These are phyloP conservation scores for Papilio gigon DNA, from an alignment of 2,888 invertebrate species.

Conservation along the genomic window DNA sequence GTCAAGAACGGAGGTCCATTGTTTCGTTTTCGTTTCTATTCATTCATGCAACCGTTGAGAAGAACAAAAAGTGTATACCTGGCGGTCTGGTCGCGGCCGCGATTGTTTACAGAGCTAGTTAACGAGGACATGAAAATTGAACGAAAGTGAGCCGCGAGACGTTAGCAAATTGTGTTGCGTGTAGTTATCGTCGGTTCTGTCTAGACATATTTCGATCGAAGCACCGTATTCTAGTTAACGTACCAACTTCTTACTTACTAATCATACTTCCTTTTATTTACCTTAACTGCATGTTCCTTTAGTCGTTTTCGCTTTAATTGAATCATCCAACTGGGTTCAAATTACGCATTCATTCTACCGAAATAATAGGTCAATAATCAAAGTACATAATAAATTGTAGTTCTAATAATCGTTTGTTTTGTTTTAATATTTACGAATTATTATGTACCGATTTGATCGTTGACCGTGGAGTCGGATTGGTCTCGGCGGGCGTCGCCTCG, in stretches of 20 bases:
- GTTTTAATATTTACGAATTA: neutral
- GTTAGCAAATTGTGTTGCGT: neutral
- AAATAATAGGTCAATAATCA: neutral
- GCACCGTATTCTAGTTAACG: neutral
- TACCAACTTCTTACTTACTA: neutral
- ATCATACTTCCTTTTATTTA: neutral
- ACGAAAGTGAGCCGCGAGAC: slow-evolving; percentile 25
- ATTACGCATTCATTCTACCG: neutral
- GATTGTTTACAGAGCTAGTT: slow-evolving; percentile 31
- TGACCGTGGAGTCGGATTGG: slow-evolving; percentile 1
- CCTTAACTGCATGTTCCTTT: neutral
- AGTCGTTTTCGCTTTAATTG: neutral
- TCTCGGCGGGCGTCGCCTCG: slow-evolving; percentile 39
- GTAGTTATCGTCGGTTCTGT: neutral
- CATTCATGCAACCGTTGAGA: slow-evolving; percentile 35
- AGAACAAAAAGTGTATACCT: slow-evolving; percentile 16
- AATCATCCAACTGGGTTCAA: neutral
- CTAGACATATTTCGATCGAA: neutral
- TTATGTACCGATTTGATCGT: neutral
- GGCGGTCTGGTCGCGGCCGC: slow-evolving; percentile 9
- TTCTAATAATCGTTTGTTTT: neutral
- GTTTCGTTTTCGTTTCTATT: slow-evolving; percentile 40
- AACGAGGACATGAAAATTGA: slow-evolving; percentile 25
- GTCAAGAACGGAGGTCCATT: slow-evolving; percentile 40
- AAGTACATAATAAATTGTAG: neutral